Conservation (phyloP, 2,113 vertebrate genomes). For the Ondatra zibethicus region DNA sequence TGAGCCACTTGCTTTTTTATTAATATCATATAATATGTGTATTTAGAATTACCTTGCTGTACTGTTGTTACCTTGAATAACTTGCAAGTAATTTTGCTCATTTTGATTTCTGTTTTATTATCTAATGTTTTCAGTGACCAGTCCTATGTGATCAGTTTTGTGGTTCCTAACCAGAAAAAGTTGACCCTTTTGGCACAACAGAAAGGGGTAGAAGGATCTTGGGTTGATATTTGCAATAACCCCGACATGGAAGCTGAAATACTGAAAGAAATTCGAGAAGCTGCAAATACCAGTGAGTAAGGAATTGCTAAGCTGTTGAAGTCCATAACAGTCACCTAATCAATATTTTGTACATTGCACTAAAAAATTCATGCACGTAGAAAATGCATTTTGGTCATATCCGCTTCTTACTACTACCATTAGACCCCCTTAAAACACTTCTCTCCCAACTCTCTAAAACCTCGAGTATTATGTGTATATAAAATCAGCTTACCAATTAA, state of each 20-base stretch:
- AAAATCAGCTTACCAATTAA: not conserved
- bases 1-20: slow-evolving; percentile 49
- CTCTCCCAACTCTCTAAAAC: not conserved
- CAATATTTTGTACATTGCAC: not conserved
- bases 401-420: not conserved
- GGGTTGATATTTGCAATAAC: slow-evolving; percentile 97
- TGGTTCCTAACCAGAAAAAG: slow-evolving; percentile 97
- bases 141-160: slow-evolving; percentile 98
- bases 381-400: not conserved
- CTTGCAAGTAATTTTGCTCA: not conserved
- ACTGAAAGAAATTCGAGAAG: slow-evolving; percentile 93
- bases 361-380: not conserved
- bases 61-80: slow-evolving; percentile 1
- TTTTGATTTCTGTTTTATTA: slow-evolving; percentile 63
- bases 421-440: not conserved
- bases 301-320: slow-evolving; percentile 18
- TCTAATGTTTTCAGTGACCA: slow-evolving; percentile 90
- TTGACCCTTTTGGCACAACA: slow-evolving; percentile 91
- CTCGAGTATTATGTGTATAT: not conserved
- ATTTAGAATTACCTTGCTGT: not conserved
- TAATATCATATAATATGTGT: not conserved
- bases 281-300: slow-evolving; percentile 93
- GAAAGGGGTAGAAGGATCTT: slow-evolving; percentile 90
- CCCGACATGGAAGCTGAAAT: slow-evolving; percentile 94
- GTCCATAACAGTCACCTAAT: slow-evolving; percentile 30